Conservation (phyloP, 2,888 invertebrate species). For the Ceraclea dissimilis region DNA sequence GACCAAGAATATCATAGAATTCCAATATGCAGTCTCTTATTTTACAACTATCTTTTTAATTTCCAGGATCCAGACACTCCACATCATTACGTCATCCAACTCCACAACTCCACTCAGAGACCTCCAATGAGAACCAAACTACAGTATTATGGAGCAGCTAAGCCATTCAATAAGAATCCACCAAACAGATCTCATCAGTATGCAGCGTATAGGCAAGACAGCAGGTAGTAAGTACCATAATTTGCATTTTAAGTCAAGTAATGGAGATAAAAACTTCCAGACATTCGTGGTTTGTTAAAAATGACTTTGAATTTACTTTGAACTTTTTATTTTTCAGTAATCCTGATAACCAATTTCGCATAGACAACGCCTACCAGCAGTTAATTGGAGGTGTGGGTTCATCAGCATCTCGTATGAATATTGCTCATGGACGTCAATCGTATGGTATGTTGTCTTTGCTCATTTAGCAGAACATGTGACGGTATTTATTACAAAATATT, state of each 20-base stretch:
- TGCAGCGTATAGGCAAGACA: constrained; percentile 20
- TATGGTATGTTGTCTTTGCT: no score
- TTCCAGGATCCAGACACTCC: constrained; percentile 5
- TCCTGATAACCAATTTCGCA: constrained; percentile 22
- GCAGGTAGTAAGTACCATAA: constrained; percentile 5
- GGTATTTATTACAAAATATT: no score
- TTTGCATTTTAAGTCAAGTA: neutral
- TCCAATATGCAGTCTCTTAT: no score
- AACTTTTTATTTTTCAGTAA: constrained; percentile 7
- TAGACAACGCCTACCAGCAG: constrained; percentile 23
- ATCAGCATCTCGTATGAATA: neutral
- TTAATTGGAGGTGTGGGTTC: constrained; percentile 16
- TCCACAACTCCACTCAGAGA: neutral
- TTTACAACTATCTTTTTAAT: no score
- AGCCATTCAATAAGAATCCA: constrained; percentile 15
- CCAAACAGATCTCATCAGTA: constrained; percentile 1
- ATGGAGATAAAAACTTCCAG: no score
- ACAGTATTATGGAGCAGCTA: constrained; percentile 24
- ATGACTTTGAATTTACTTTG: no score
- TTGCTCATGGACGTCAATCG: neutral
- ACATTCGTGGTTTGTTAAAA: no score
- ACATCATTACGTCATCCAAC: constrained; percentile 12
- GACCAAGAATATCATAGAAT: no score
- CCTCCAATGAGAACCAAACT: constrained; percentile 2
- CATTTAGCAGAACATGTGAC: no score